A percentile compares a stretch with the other conserved stretches of the same genome.
These are phyloP conservation scores for Phyto melanocephala DNA, from an alignment of 2,888 invertebrate genomes.

Conservation along the genomic window DNA sequence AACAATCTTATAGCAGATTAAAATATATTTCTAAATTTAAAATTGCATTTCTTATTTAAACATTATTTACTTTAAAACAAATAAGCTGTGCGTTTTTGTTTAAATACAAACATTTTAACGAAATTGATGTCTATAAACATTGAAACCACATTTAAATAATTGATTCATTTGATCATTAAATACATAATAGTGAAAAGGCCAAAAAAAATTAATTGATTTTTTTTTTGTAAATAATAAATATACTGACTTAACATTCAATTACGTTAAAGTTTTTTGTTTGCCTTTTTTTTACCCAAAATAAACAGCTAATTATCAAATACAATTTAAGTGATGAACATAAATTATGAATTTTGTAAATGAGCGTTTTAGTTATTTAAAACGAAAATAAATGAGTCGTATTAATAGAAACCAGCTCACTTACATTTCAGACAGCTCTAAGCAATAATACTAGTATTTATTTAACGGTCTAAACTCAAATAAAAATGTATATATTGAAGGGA, in stretches of 20 bases:
- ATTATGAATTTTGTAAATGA: constrained; percentile 13
- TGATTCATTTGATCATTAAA: too few relatives aligned
- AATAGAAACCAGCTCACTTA: not conserved
- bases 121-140: too few relatives aligned
- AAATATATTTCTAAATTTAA: too few relatives aligned
- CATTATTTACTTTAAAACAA: too few relatives aligned
- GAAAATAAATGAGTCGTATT: not conserved
- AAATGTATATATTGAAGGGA: not conserved
- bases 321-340: not conserved
- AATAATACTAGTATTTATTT: not conserved
- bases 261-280: not conserved
- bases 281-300: not conserved
- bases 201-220: not conserved
- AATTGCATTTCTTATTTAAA: too few relatives aligned
- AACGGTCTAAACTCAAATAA: not conserved
- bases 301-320: constrained; percentile 26
- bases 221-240: not conserved
- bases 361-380: not conserved
- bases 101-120: too few relatives aligned
- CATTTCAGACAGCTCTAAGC: not conserved
- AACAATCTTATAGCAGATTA: too few relatives aligned
- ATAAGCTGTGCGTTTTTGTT: too few relatives aligned
- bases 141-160: too few relatives aligned
- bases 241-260: not conserved
- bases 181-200: too few relatives aligned